phyloP scores from a whole-genome alignment of 2,797 vertebrate species.

The Meriones psammophilus region DNA sequence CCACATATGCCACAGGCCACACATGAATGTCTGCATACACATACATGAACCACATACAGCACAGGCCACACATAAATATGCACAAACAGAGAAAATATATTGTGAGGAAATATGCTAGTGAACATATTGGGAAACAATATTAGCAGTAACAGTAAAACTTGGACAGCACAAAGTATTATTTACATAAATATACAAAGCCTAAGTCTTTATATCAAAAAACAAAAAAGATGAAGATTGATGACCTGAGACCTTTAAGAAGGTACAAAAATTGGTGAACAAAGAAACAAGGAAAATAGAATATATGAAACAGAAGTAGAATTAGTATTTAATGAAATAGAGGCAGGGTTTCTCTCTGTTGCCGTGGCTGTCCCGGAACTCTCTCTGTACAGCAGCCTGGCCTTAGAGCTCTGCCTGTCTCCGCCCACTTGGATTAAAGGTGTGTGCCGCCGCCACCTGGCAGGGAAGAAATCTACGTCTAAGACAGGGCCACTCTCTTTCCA shows the following conservation, averaged over 20 bases:
- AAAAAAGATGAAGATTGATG: neutral
- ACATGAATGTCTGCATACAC: neutral
- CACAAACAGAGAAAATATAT: neutral
- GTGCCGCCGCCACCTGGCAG: neutral
- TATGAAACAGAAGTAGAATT: constrained; percentile 32
- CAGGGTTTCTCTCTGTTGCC: neutral
- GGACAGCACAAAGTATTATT: constrained; percentile 1
- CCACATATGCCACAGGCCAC: neutral
- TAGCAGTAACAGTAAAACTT: constrained; percentile 31
- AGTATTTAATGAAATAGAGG: constrained; percentile 38
- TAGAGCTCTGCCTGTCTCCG: neutral
- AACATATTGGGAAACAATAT: neutral
- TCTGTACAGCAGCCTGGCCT: neutral
- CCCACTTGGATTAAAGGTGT: neutral
- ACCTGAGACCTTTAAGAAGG: constrained; percentile 40
- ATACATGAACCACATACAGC: neutral
- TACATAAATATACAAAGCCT: neutral
- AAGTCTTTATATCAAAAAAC: constrained; percentile 16
- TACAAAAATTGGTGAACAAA: neutral
- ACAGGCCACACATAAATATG: neutral
- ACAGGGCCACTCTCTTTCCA: constrained; percentile 40
- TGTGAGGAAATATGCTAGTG: constrained; percentile 29
- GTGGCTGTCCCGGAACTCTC: neutral
- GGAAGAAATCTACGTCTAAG: neutral
- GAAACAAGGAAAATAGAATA: constrained; percentile 26